Percentiles rank a stretch among this genome's conserved stretches.
phyloP scores from a whole-genome alignment of 2,797 vertebrate species.

The Tympanoctomys barrerae region DNA sequence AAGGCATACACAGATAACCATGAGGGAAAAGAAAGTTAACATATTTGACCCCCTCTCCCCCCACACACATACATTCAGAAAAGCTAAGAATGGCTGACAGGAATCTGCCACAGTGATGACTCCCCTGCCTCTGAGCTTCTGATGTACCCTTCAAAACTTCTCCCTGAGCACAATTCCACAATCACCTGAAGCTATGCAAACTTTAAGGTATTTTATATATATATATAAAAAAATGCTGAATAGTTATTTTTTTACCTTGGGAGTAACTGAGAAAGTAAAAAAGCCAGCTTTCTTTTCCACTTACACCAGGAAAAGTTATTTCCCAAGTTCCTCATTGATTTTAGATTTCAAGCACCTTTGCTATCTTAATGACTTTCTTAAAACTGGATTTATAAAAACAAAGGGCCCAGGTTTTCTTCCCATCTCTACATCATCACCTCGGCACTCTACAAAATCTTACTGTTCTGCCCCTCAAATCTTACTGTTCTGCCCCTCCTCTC shows the following conservation, averaged over 20 bases:
- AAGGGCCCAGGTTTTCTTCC: not conserved
- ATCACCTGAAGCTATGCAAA: rapidly evolving
- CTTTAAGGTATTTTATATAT: not conserved
- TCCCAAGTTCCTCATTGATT: not conserved
- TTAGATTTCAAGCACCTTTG: not conserved
- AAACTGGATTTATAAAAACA: not conserved
- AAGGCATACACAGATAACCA: not conserved
- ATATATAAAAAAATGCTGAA: not conserved
- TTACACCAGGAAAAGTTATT: not conserved
- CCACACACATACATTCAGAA: not conserved
- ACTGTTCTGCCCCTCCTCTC: not conserved
- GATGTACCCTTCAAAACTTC: not conserved
- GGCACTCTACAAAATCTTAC: not conserved
- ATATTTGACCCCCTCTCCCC: not conserved
- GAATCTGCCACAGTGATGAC: not conserved
- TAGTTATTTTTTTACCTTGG: not conserved
- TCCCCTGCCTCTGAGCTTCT: not conserved
- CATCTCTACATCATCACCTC: too few relatives aligned
- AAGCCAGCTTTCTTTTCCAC: not conserved
- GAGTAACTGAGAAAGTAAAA: not conserved
- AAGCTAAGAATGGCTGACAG: not conserved
- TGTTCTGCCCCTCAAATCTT: not conserved
- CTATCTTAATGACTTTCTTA: not conserved
- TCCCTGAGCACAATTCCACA: not conserved
- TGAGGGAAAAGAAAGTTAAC: not conserved